Percentiles rank a stretch among this genome's conserved stretches.
Evolutionary conservation across 2,113 vertebrate genomes (phyloP).

Genomic region (Mus spicilegus): DNA sequence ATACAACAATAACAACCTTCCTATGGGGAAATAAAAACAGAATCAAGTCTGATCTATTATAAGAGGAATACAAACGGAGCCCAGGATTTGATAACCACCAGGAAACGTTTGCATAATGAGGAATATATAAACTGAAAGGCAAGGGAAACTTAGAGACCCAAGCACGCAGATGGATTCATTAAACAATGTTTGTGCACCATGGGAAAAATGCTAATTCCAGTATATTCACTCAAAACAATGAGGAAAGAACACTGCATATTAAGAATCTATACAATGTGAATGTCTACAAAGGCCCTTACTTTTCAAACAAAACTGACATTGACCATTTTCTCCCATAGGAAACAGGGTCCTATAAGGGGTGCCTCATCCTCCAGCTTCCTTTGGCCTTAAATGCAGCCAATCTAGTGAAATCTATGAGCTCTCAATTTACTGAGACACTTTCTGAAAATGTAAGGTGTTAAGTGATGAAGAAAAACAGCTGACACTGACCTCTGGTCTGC

Average conservation of each 20-base stretch:
- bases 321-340: background rate
- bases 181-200: background rate
- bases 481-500: background rate
- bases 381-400: background rate
- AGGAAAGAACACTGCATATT: background rate
- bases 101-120: background rate
- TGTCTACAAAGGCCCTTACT: background rate
- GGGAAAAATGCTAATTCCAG: background rate
- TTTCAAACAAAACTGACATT: background rate
- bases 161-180: background rate
- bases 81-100: background rate
- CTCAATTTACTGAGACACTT: background rate
- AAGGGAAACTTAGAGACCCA: background rate
- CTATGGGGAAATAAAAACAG: background rate
- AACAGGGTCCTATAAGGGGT: accelerated
- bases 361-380: too few species aligned
- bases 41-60: background rate
- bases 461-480: background rate
- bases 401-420: background rate
- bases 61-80: background rate
- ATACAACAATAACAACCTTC: background rate
- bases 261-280: background rate
- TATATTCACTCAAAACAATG: background rate
- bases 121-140: background rate
- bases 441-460: background rate